Conservation (phyloP, 2,113 vertebrate genomes). For the Grallaria varia region DNA sequence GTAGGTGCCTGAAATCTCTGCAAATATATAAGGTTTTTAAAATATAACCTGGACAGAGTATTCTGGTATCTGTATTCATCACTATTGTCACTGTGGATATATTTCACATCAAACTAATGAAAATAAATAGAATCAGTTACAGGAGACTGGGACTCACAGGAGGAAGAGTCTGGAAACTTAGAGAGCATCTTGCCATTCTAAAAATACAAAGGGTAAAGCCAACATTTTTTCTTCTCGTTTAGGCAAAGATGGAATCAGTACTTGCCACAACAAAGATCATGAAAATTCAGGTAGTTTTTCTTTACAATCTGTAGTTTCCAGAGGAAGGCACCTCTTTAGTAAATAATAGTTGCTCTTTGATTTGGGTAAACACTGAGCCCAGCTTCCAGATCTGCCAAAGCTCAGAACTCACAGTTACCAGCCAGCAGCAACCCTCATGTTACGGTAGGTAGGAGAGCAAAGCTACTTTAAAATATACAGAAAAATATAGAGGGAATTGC, state of each 20-base stretch:
- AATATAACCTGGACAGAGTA: background rate
- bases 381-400: background rate
- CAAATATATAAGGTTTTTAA: background rate
- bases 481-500: background rate
- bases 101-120: background rate
- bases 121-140: background rate
- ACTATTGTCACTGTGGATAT: background rate
- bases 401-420: background rate
- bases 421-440: background rate
- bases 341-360: slow-evolving; percentile 4
- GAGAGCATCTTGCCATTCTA: background rate
- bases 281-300: background rate
- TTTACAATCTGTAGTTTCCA: background rate
- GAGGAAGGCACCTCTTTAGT: background rate
- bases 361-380: background rate
- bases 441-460: background rate
- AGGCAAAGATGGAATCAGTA: background rate
- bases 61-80: background rate
- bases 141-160: background rate
- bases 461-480: background rate
- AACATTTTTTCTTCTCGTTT: background rate
- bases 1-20: slow-evolving; percentile 14
- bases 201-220: background rate
- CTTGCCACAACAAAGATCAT: background rate
- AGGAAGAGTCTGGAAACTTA: background rate